Evolutionary conservation across 2,113 vertebrate genomes (phyloP), one percentile per base, ranked within the genome.

Genomic region (Alaudala cheleensis): DNA sequence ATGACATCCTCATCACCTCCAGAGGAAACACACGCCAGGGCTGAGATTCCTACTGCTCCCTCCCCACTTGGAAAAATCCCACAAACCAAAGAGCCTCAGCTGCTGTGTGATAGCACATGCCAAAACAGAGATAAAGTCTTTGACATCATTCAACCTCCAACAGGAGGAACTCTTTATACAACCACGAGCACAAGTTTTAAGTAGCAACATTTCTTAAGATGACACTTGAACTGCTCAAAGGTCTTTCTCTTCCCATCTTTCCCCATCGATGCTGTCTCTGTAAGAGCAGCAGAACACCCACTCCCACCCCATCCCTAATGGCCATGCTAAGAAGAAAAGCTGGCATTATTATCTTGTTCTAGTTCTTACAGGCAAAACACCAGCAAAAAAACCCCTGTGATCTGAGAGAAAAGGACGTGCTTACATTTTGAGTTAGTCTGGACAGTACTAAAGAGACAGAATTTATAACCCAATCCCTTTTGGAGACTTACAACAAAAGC

Each of bases 1-100:
- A 69, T 72, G 85, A 94, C 88, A 94, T 92, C 92, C 86, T 60
- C 81, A 87, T 85, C 94, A 92, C 82, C 90, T 90, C 57, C 65
- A 94, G 61, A 90, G 76, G 88, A 97, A 94, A 90, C 60, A 34
- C 84, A 92, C 3, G 4, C 74, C 54, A 77, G 6, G 33, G 87
- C 2, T 76, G 81, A 88, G 85, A 95, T 88, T 95, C 87, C 85
- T 88, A 13, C 58, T 90, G 87, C 90, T 95, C 81, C 19, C 66
- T 66, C 74, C 62, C 54, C 74, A 62, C 81, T 95, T 73, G 71
- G 78, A 95, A 92, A 94, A 80, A 65, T 25, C 62, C 58, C 84
- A 76, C 53, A 61, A 73, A 73, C 28, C 69, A 91, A 87, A 95
- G 40, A 95, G 74, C 40, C 66, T 96, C 95, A 93, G 88, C 92